phyloP scores from a whole-genome alignment of 2,797 vertebrate genomes.

The Tenualosa thibaudeaui region DNA sequence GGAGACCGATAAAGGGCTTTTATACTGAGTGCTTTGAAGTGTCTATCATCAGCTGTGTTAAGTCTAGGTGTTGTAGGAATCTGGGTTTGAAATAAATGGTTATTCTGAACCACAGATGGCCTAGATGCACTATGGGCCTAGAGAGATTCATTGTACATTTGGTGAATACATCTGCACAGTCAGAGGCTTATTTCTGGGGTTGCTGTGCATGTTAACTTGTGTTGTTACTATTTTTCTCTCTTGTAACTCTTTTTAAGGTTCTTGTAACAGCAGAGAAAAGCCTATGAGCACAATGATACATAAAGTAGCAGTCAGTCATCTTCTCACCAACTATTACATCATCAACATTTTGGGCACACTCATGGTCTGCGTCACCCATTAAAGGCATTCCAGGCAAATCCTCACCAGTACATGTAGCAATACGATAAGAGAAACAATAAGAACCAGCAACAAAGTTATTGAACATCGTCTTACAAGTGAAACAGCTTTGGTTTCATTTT shows the following conservation, averaged over 20 bases:
- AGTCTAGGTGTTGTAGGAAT: conserved; percentile 41
- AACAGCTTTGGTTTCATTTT: background rate
- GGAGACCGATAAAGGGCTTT: conserved; percentile 45
- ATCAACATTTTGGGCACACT: background rate
- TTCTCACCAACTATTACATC: background rate
- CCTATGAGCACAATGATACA: background rate
- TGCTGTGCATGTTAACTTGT: background rate
- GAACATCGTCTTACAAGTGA: no score
- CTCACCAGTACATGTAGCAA: no score
- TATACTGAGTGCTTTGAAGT: conserved; percentile 50
- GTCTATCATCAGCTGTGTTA: conserved; percentile 37
- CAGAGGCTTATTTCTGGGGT: background rate
- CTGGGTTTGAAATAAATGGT: conserved; percentile 14
- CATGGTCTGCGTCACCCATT: background rate
- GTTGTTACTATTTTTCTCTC: background rate
- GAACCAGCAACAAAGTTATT: no score
- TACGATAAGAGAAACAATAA: no score
- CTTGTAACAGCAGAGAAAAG: background rate
- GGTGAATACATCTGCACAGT: background rate
- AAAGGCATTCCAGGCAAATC: no score
- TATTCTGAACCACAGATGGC: conserved; percentile 15
- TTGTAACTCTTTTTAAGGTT: background rate
- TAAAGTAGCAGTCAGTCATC: background rate
- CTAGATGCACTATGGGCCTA: background rate
- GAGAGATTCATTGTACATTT: background rate